These are phyloP conservation scores for Venustaconcha ellipsiformis DNA, from an alignment of 1,140 invertebrate species.

Conservation along the genomic window DNA sequence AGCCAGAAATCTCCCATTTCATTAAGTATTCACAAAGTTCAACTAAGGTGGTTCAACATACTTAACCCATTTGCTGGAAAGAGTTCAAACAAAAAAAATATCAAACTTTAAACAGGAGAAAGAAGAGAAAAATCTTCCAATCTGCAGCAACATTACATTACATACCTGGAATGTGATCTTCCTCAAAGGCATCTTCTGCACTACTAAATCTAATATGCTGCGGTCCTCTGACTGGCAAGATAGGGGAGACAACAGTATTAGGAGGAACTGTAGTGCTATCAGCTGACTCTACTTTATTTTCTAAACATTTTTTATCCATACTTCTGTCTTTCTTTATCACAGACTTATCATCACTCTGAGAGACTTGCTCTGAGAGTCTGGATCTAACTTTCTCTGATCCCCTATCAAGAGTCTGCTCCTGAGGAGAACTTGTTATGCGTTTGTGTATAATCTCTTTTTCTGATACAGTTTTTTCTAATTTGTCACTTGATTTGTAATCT, in stretches of 20 bases:
- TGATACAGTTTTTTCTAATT: background rate
- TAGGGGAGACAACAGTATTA: slow-evolving; percentile 18
- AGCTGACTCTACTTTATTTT: too few relatives aligned
- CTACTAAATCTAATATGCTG: slow-evolving; percentile 28
- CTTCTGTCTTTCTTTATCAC: too few relatives aligned
- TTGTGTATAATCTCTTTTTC: background rate
- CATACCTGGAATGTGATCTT: slow-evolving; percentile 44
- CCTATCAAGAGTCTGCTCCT: too few relatives aligned
- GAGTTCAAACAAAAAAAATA: slow-evolving; percentile 3
- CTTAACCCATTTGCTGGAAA: too few relatives aligned
- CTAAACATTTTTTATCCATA: too few relatives aligned
- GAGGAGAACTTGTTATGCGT: too few relatives aligned
- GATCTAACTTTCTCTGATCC: too few relatives aligned
- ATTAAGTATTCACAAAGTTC: too few relatives aligned
- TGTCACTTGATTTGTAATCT: slow-evolving; percentile 2
- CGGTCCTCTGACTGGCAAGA: slow-evolving; percentile 8
- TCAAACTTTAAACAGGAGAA: background rate
- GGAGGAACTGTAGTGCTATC: background rate
- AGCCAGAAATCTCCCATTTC: too few relatives aligned
- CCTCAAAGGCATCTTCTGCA: slow-evolving; percentile 41
- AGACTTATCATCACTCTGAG: too few relatives aligned
- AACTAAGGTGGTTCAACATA: too few relatives aligned
- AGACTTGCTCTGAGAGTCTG: too few relatives aligned
- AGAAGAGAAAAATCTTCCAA: background rate
- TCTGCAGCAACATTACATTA: slow-evolving; percentile 6